Conservation (phyloP, 1,140 invertebrate species). For the Oreohelix idahoensis region DNA sequence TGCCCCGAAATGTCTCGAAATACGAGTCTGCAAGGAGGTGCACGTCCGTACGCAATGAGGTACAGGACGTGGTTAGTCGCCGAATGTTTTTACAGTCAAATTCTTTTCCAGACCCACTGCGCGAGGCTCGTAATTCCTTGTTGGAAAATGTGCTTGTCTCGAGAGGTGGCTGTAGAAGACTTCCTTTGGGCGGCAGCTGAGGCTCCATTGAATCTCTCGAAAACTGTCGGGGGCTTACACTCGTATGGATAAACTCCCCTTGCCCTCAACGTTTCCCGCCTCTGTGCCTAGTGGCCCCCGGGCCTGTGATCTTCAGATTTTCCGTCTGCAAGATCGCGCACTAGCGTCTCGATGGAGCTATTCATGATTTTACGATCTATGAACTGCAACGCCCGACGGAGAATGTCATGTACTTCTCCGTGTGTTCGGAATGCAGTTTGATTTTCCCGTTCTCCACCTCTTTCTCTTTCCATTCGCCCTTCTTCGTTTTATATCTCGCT, state of each 20-base stretch:
- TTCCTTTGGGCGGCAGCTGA: constrained; percentile 52
- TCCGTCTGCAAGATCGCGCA: background rate
- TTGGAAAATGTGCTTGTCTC: background rate
- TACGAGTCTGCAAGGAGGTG: background rate
- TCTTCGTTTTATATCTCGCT: too few species aligned
- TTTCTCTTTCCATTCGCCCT: too few species aligned
- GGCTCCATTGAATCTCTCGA: constrained; percentile 55
- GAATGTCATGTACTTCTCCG: constrained; percentile 60
- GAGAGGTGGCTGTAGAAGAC: constrained; percentile 52
- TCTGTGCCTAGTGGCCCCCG: background rate
- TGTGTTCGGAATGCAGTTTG: constrained; percentile 62
- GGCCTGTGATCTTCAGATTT: background rate
- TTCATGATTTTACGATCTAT: constrained; percentile 6
- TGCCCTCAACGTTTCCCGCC: background rate
- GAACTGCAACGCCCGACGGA: constrained; percentile 7
- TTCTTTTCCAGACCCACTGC: background rate
- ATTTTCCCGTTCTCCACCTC: too few species aligned
- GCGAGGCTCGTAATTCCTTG: background rate
- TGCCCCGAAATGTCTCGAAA: background rate
- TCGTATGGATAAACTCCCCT: constrained; percentile 68
- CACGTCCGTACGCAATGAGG: background rate
- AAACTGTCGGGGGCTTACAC: constrained; percentile 53
- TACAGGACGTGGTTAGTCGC: background rate
- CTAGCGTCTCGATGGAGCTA: background rate
- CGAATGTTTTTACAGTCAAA: background rate